Conservation (phyloP, 2,113 vertebrate genomes). For the Muntiacus muntjak region DNA sequence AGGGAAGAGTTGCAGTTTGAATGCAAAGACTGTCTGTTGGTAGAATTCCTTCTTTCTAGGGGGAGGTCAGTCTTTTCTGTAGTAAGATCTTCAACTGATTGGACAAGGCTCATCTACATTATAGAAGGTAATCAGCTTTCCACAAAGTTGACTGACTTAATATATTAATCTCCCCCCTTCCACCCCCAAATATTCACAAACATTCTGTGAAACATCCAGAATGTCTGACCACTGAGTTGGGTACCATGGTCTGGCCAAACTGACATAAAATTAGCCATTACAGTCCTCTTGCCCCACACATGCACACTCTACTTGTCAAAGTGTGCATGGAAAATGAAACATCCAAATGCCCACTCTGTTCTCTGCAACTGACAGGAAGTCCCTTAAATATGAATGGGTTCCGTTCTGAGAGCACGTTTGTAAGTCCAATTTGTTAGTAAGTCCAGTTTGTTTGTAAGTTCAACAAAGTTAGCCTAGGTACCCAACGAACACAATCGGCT, state of each 20-base stretch:
- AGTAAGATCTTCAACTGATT: not conserved
- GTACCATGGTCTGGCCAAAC: not conserved
- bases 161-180: not conserved
- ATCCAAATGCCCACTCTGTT: not conserved
- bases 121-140: not conserved
- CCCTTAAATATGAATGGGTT: not conserved
- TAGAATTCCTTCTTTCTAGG: not conserved
- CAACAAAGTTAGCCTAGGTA: not conserved
- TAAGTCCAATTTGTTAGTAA: not conserved
- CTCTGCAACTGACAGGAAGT: not conserved
- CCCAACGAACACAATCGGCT: not conserved
- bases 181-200: not conserved
- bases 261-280: not conserved
- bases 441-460: not conserved
- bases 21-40: not conserved
- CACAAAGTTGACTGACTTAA: not conserved
- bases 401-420: fast-evolving
- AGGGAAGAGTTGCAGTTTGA: not conserved
- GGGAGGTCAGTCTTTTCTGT: not conserved
- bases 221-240: not conserved
- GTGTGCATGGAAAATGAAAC: not conserved
- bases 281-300: not conserved
- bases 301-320: not conserved
- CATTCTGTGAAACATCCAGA: not conserved
- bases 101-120: not conserved